Evolutionary conservation across 2,113 vertebrate species (phyloP), one percentile per base, ranked within the genome.

Genomic region (Sterna hirundo): DNA sequence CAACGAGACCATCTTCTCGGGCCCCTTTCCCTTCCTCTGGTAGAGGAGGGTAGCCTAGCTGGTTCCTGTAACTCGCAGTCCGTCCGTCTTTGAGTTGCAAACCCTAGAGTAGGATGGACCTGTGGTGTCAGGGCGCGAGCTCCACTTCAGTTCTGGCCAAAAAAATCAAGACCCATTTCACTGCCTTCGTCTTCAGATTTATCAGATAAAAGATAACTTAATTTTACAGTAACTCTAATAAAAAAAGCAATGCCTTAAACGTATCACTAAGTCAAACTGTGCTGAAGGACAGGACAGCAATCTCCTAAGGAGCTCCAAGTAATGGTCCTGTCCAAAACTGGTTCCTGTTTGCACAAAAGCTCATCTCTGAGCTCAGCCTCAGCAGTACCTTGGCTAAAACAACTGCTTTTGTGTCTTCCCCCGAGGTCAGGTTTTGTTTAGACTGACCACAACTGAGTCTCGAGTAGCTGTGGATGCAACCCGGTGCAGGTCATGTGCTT

Each of bases 161-260:
- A 85, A 47, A 34, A 22, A 42, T 40, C 47, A 82, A 79, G 80
- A 49, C 42, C 34, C 2, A 30, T 86, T 95, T 95, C 42, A 71
- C 32, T 92, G 40, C 17, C 38, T 64, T 68, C 4, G 10, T 55
- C 23, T 51, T 80, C 38, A 70, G 72, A 74, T 84, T 95, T 89
- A 89, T 89, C 83, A 94, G 88, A 91, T 65, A 86, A 82, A 92
- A 88, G 65, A 29, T 8, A 84, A 44, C 8, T 79, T 72, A 47
- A 38, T 64, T 90, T 75, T 71, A 78, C 26, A 47, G 3, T 47
- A 88, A 29, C 3, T 77, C 49, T 38, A 55, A 78, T 23, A 36
- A 58, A 83, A 74, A 83, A 88, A 23, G 10, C 11, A 52, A 4
- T 44, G 18, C 30, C 68, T 93, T 57, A 74, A 70, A 80, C 8